Base-by-base conservation (phyloP, 2,113 vertebrate species). In the Sinocyclocheilus anshuiensis region DNA sequence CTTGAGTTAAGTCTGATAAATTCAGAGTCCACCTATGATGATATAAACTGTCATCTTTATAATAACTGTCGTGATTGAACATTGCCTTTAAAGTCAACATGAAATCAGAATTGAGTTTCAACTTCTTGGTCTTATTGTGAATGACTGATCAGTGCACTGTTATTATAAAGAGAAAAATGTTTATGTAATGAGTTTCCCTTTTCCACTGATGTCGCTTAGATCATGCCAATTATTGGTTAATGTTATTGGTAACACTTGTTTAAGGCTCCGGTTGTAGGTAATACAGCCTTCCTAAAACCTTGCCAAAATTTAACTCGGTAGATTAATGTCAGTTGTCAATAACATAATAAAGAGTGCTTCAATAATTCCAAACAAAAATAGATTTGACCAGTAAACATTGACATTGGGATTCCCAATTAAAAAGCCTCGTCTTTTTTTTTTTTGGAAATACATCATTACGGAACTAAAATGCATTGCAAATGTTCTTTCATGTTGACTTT, bases 401-500 rank as follows among this genome's bases (percentile, higher is more conserved):
- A 22, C 2, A 59, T 3, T 59, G 57, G 3, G 57, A 1, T 61
- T 61, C 57, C 22, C 22, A n/a, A 61, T 61, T n/a, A 61, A 61
- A 61, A 26, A 29, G 3, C 12, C 29, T 33, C 29, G 13, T 26
- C 63, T 39, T 39, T 39, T 39, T 13, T 12, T 36, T 36, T 42
- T 42, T 53, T 53, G 42, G 42, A 42, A 42, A 42, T 42, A 42
- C 42, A 42, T 53, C 77, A 80, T 80, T 39, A 39, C 2, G 4
- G 13, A 65, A 24, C 6, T 16, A 81, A 67, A 81, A 65, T 0
- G 6, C 20, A 11, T 65, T 65, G 59, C 1, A 3, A 22, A 16
- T 45, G 50, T 57, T 20, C n/a, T 24, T 63, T 63, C 78, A 65
- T 65, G 78, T 81, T 81, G 78, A 81, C 78, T 63, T 24, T 81